Percentiles rank a stretch among this genome's conserved stretches.
These are phyloP conservation scores for Myotis davidii DNA, from an alignment of 2,113 vertebrate genomes.

Conservation along the genomic window DNA sequence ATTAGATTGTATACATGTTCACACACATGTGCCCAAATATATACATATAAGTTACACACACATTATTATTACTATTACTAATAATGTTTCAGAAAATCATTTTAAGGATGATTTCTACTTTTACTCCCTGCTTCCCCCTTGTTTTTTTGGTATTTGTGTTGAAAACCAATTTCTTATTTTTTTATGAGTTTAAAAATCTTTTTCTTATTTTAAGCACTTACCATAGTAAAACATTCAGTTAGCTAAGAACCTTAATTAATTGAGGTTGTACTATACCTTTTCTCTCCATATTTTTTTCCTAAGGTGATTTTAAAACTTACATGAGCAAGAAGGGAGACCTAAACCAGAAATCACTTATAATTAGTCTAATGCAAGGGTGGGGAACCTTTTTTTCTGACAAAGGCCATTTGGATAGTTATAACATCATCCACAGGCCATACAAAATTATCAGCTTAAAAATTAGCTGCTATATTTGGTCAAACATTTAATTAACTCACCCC, in stretches of 20 bases:
- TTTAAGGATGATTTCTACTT: constrained; percentile 27
- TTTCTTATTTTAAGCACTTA: constrained; percentile 48
- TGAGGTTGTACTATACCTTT: neutral
- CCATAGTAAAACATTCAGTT: constrained; percentile 29
- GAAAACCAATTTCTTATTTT: constrained; percentile 30
- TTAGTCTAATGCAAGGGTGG: neutral
- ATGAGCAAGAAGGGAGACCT: constrained; percentile 27
- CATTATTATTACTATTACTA: neutral
- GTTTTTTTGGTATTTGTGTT: constrained; percentile 26
- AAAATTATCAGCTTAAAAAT: too few species aligned
- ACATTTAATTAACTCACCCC: too few species aligned
- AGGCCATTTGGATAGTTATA: too few species aligned
- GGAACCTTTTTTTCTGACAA: too few species aligned
- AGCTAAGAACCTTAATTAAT: constrained; percentile 15
- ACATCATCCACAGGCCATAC: too few species aligned
- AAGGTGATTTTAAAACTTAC: constrained; percentile 33
- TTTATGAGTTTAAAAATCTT: constrained; percentile 10
- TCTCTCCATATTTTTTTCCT: neutral
- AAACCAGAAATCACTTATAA: constrained; percentile 21
- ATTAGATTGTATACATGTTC: neutral
- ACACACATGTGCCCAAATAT: neutral
- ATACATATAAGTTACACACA: neutral
- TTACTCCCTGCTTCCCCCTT: neutral
- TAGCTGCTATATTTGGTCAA: too few species aligned
- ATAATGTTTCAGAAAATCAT: constrained; percentile 45